Evolutionary conservation across 2,888 invertebrate species (phyloP).

Genomic region (Eupithecia tripunctaria): DNA sequence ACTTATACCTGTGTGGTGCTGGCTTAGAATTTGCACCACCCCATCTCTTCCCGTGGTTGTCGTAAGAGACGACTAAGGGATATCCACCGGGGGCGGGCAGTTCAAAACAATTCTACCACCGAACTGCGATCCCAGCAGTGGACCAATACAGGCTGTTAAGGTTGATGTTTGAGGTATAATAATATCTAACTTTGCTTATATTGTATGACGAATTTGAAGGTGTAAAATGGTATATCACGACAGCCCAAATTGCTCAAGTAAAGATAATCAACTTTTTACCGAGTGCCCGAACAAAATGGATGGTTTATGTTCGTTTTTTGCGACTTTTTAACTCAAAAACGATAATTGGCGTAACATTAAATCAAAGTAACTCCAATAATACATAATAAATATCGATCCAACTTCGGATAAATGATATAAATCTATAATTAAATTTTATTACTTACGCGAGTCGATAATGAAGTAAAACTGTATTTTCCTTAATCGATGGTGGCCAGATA

Average conservation of each 20-base stretch:
- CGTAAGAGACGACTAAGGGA: too few species aligned
- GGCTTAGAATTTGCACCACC: too few species aligned
- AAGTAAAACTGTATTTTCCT: constrained; percentile 41
- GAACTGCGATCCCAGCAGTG: too few species aligned
- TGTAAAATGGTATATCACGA: constrained; percentile 39
- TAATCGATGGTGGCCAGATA: constrained; percentile 52
- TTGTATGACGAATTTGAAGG: constrained; percentile 17
- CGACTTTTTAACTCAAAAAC: not conserved
- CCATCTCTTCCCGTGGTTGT: too few species aligned
- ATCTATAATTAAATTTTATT: not conserved
- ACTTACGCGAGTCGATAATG: not conserved
- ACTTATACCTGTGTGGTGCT: too few species aligned
- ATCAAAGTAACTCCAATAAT: not conserved
- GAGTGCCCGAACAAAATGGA: not conserved
- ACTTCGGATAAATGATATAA: not conserved
- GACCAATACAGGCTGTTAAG: too few species aligned
- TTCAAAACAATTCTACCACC: too few species aligned
- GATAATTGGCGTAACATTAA: not conserved
- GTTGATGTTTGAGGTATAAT: too few species aligned
- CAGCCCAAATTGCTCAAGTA: constrained; percentile 5
- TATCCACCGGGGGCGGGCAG: too few species aligned
- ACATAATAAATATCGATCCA: not conserved
- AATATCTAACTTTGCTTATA: constrained; percentile 2
- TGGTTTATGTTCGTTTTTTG: not conserved
- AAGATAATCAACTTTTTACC: constrained; percentile 5